phyloP scores from a whole-genome alignment of 2,113 vertebrate species.

The Ibidorhyncha struthersii region DNA sequence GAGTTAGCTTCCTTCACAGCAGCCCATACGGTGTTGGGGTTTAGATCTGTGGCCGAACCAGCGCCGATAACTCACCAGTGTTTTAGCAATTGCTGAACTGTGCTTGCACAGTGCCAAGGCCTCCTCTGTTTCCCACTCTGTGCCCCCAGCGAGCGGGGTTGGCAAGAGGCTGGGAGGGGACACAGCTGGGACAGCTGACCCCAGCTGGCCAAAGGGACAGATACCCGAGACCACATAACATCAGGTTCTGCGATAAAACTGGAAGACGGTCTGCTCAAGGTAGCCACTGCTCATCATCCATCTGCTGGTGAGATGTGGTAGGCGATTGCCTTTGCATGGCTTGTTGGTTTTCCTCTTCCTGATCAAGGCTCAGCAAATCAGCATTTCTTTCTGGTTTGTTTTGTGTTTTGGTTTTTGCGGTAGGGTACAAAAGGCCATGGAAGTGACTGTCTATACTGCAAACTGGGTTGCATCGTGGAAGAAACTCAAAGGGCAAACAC shows the following conservation, averaged over 20 bases:
- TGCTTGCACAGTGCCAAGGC: not conserved
- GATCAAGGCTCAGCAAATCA: not conserved
- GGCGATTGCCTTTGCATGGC: not conserved
- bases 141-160: not conserved
- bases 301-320: not conserved
- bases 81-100: not conserved
- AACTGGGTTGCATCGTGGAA: not conserved
- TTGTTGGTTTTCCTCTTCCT: not conserved
- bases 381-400: not conserved
- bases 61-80: accelerated
- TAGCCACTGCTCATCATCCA: accelerated
- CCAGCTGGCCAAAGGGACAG: not conserved
- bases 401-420: not conserved
- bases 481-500: not conserved
- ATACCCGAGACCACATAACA: not conserved
- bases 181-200: not conserved
- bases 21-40: not conserved
- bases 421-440: not conserved
- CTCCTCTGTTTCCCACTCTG: not conserved
- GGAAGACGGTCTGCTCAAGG: not conserved
- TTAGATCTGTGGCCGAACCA: not conserved
- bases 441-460: not conserved
- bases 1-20: not conserved
- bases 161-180: not conserved
- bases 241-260: not conserved